phyloP scores from a whole-genome alignment of 2,888 invertebrate genomes.

The Yponomeuta malinellus region DNA sequence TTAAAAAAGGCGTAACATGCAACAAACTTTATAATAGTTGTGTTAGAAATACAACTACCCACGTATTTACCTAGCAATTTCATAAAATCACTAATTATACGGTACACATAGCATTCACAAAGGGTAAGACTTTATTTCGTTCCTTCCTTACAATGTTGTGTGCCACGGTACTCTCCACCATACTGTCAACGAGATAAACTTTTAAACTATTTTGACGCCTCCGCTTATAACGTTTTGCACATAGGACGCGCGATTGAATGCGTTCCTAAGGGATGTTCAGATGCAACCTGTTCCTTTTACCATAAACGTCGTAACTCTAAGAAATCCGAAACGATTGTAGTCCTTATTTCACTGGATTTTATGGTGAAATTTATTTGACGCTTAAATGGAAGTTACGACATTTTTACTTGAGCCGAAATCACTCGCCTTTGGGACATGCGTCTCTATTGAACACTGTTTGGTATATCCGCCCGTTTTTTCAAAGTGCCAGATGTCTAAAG shows the following conservation, averaged over 20 bases:
- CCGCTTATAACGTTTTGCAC: constrained; percentile 28
- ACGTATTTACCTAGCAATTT: constrained; percentile 69
- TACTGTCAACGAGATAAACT: constrained; percentile 26
- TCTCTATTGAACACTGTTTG: constrained; percentile 65
- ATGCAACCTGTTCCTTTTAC: constrained; percentile 44
- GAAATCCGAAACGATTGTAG: background rate
- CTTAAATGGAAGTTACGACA: background rate
- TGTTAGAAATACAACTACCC: constrained; percentile 32
- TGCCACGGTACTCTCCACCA: constrained; percentile 27
- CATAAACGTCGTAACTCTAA: background rate
- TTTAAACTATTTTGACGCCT: constrained; percentile 17
- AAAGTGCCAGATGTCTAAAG: constrained; percentile 63
- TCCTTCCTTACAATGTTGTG: constrained; percentile 26
- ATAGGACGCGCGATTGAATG: constrained; percentile 42
- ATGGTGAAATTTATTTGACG: background rate
- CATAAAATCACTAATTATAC: constrained; percentile 70
- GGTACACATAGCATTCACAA: constrained; percentile 60
- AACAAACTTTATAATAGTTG: constrained; percentile 34
- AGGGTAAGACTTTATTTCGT: constrained; percentile 44
- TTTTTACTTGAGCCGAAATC: constrained; percentile 15
- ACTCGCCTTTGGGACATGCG: constrained; percentile 57
- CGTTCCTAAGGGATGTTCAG: constrained; percentile 70
- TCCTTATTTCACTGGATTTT: background rate
- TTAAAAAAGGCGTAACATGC: constrained; percentile 21
- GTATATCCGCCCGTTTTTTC: constrained; percentile 72